phyloP scores from a whole-genome alignment of 2,113 vertebrate genomes.

The Pyxicephalus adspersus region DNA sequence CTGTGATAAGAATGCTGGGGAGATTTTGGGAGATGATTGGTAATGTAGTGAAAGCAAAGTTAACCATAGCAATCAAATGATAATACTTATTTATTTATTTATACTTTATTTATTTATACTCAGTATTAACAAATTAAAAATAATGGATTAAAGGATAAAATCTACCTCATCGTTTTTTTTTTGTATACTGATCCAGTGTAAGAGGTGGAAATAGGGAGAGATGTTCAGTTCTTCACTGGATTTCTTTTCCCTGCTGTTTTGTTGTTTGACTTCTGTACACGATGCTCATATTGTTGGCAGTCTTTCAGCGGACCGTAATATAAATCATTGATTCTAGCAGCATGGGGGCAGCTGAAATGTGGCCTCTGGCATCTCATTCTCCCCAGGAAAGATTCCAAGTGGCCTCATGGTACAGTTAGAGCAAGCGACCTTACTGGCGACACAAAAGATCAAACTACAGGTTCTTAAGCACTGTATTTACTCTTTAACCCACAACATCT shows the following conservation, averaged over 20 bases:
- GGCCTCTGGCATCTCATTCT: slow-evolving; percentile 48
- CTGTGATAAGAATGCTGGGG: too few species aligned
- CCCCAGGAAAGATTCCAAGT: slow-evolving; percentile 58
- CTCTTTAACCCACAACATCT: slow-evolving; percentile 53
- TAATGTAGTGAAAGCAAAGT: too few species aligned
- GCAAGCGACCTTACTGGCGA: slow-evolving; percentile 46
- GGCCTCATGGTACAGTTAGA: slow-evolving; percentile 51
- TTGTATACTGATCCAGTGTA: background rate
- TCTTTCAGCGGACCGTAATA: slow-evolving; percentile 57
- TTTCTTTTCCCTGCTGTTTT: slow-evolving; percentile 41
- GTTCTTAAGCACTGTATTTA: slow-evolving; percentile 57
- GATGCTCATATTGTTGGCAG: slow-evolving; percentile 55
- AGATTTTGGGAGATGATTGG: too few species aligned
- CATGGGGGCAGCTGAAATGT: slow-evolving; percentile 46
- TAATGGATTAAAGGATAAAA: too few species aligned
- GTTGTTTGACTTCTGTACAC: slow-evolving; percentile 54
- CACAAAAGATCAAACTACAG: slow-evolving; percentile 33
- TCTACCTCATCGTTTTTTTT: too few species aligned
- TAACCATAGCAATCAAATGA: too few species aligned
- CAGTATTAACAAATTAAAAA: too few species aligned
- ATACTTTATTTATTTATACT: too few species aligned
- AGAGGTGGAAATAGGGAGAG: background rate
- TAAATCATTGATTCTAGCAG: slow-evolving; percentile 56
- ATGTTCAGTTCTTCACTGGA: background rate
- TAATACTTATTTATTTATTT: too few species aligned